phyloP scores from a whole-genome alignment of 2,113 vertebrate species.

The Gavia stellata region DNA sequence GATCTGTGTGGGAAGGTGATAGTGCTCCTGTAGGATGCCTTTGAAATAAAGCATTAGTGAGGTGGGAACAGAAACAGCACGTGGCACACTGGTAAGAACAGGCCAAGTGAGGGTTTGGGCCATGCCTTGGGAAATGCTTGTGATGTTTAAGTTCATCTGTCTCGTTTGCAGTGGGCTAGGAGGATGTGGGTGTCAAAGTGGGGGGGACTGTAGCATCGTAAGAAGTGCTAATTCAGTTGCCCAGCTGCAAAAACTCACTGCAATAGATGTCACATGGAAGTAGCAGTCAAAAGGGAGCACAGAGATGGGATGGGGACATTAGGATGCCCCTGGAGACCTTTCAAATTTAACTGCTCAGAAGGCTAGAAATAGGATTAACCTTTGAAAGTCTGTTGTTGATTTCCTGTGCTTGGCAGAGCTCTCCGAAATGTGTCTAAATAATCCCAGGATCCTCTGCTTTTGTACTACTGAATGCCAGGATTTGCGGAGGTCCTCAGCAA shows the following conservation, averaged over 20 bases:
- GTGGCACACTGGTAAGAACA: neutral
- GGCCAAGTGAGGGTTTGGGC: neutral
- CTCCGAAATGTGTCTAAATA: neutral
- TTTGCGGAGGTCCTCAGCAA: neutral
- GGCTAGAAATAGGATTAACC: neutral
- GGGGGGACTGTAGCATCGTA: neutral
- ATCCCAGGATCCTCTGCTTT: neutral
- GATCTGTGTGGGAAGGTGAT: slow-evolving; percentile 9
- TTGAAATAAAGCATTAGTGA: neutral
- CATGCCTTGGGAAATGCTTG: neutral
- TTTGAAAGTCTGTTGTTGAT: neutral
- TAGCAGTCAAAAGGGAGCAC: neutral
- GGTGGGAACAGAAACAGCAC: neutral
- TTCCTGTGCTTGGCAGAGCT: neutral
- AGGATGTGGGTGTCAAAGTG: neutral
- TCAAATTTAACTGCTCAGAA: neutral
- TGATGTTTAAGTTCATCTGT: neutral
- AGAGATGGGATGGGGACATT: neutral
- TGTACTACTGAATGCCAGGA: neutral
- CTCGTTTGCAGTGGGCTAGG: neutral
- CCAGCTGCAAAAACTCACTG: neutral
- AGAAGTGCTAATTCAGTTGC: neutral
- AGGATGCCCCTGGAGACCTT: neutral
- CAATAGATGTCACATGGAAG: neutral
- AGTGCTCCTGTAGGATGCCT: neutral